Evolutionary conservation across 2,797 vertebrate genomes (phyloP).

Genomic region (Chanos chanos): DNA sequence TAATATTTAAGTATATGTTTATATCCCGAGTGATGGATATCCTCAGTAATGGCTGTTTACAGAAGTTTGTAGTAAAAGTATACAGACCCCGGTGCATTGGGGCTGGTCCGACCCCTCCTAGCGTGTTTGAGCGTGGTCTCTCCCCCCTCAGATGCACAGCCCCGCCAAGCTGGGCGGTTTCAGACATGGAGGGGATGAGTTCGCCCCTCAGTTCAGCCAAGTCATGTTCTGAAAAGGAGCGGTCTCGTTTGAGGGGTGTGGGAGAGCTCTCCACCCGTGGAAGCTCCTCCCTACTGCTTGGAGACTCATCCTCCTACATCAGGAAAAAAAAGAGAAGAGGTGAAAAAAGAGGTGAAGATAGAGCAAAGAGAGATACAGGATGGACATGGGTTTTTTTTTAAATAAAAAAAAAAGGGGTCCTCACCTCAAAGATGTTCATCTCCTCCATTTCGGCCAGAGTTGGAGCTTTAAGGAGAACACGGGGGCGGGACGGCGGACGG

Average conservation of each 20-base stretch:
- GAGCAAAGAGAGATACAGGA: not conserved
- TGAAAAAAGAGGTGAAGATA: not conserved
- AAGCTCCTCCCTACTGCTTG: conserved; percentile 68
- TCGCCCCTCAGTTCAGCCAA: conserved; percentile 79
- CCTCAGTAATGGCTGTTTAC: conserved; percentile 4
- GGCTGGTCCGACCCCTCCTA: conserved; percentile 46
- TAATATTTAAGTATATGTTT: too few relatives aligned
- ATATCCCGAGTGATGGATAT: too few relatives aligned
- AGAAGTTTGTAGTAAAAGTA: not conserved
- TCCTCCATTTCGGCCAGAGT: conserved; percentile 96
- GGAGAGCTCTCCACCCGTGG: conserved; percentile 61
- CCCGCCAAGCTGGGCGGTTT: conserved; percentile 29
- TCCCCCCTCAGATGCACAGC: conserved; percentile 42
- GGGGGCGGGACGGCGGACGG: conserved; percentile 61
- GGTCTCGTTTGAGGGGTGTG: conserved; percentile 80
- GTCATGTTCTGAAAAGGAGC: conserved; percentile 94
- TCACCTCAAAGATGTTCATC: conserved; percentile 89
- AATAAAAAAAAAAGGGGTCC: not conserved
- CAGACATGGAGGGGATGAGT: conserved; percentile 53
- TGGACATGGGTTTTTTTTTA: too few relatives aligned
- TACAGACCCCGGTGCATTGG: conserved; percentile 64
- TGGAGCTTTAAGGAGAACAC: conserved; percentile 88
- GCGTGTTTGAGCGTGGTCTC: conserved; percentile 70
- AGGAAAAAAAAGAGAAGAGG: not conserved
- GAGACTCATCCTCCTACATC: conserved; percentile 88